phyloP scores from a whole-genome alignment of 2,888 invertebrate genomes.

The Osmoderma eremita region DNA sequence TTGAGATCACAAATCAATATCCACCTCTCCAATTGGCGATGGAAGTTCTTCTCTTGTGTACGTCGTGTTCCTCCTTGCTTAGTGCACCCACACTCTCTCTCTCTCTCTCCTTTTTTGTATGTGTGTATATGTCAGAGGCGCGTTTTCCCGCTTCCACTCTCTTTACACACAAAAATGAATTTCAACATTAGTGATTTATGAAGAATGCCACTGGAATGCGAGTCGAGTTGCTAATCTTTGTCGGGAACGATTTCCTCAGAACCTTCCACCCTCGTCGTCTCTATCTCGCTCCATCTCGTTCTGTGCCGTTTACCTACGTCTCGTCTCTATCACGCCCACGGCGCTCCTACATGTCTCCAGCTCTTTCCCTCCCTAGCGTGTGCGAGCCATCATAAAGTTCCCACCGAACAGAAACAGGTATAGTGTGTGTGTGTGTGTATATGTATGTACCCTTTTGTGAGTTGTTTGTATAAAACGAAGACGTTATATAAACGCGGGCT shows the following conservation, averaged over 20 bases:
- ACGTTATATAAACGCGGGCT: constrained; percentile 34
- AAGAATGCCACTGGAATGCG: constrained; percentile 38
- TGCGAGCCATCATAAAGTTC: constrained; percentile 31
- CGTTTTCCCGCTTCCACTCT: constrained; percentile 22
- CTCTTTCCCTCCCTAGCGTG: background rate
- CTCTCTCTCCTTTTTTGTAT: background rate
- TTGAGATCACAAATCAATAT: constrained; percentile 38
- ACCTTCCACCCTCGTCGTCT: constrained; percentile 22
- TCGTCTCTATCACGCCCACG: background rate
- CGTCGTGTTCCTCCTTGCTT: no score
- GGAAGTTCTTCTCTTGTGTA: no score
- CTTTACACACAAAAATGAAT: constrained; percentile 36
- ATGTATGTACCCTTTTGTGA: constrained; percentile 36
- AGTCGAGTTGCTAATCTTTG: constrained; percentile 36
- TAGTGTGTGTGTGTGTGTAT: no score
- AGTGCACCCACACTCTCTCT: background rate
- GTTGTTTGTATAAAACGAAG: constrained; percentile 37
- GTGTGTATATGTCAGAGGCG: background rate
- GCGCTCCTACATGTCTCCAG: background rate
- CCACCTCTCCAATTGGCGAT: constrained; percentile 1
- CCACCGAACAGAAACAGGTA: constrained; percentile 32
- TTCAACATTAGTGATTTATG: constrained; percentile 38
- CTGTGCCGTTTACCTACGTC: background rate
- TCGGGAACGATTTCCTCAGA: constrained; percentile 35
- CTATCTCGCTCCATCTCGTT: background rate